Evolutionary conservation across 2,888 invertebrate genomes (phyloP), one percentile per base, ranked within the genome.

Genomic region (Dynastes hyllus): DNA sequence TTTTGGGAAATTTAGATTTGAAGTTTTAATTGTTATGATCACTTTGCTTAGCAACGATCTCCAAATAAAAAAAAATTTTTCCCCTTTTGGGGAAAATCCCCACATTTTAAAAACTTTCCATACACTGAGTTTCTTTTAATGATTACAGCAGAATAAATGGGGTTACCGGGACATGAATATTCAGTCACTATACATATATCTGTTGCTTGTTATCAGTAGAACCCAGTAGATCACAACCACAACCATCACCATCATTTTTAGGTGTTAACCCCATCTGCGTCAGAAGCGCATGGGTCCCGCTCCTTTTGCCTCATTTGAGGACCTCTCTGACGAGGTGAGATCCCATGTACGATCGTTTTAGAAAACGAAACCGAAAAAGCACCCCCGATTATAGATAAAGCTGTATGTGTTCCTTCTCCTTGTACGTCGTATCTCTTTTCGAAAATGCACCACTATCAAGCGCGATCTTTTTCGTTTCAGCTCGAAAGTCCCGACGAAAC

Each of bases 231-330:
- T 83, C 85, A 75, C 73, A 61, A 75, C 61, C 73, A 75, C 58
- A 40, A 75, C 69, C 67, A 67, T 67, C 67, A 67, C 67, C 69
- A 75, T 61, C 83, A n/a, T n/a, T n/a, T n/a, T n/a, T n/a, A n/a
- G n/a, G n/a, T n/a, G n/a, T n/a, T n/a, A n/a, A n/a, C n/a, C n/a
- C n/a, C n/a, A n/a, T n/a, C n/a, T n/a, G n/a, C 86, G 86, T 80
- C 95, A 95, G 91, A 93, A 93, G 91, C 94, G 95, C 90, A 94
- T 95, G 91, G 97, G 97, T 88, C 96, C 96, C 88, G 97, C 97
- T 87, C 97, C 97, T 88, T 95, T 97, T 90, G 97, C 97, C 88
- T 97, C 97, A 86, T 96, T 97, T 91, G 97, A 97, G 92, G 96
- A 96, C 92, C 92, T 93, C 89, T 95, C 95, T 87, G 95, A 96